Conservation (phyloP, 1,140 invertebrate genomes). For the Philopotamus ludificatus region DNA sequence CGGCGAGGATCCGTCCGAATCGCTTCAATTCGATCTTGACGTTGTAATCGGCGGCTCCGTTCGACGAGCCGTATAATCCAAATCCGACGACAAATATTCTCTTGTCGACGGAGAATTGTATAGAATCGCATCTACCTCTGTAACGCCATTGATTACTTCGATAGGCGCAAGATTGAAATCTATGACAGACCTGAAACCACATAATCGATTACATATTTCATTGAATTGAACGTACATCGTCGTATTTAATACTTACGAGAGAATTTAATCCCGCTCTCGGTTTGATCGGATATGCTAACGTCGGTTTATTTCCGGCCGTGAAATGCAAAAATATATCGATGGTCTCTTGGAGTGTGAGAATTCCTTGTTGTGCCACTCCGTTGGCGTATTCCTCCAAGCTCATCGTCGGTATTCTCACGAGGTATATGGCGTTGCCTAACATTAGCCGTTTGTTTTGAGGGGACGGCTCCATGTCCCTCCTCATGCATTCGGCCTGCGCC, state of each 20-base stretch:
- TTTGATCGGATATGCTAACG: slow-evolving; percentile 77
- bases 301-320: slow-evolving; percentile 79
- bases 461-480: slow-evolving; percentile 75
- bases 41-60: slow-evolving; percentile 86
- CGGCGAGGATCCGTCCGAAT: slow-evolving; percentile 78
- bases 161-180: slow-evolving; percentile 95
- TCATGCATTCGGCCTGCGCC: slow-evolving; percentile 81
- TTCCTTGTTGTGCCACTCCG: slow-evolving; percentile 83
- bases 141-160: slow-evolving; percentile 95
- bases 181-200: slow-evolving; percentile 75
- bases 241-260: slow-evolving; percentile 67
- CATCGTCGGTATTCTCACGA: slow-evolving; percentile 89
- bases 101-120: slow-evolving; percentile 90
- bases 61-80: slow-evolving; percentile 88
- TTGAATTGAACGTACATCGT: neutral
- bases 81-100: slow-evolving; percentile 91
- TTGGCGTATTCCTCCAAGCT: slow-evolving; percentile 88
- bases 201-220: neutral
- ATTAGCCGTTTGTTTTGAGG: slow-evolving; percentile 70
- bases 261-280: slow-evolving; percentile 82
- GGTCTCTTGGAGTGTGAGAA: slow-evolving; percentile 85
- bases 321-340: slow-evolving; percentile 91
- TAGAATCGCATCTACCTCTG: slow-evolving; percentile 86
- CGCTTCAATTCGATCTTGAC: slow-evolving; percentile 89
- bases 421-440: slow-evolving; percentile 75